Base-by-base conservation (phyloP, 2,797 vertebrate genomes). In the Crenuchus spilurus region DNA sequence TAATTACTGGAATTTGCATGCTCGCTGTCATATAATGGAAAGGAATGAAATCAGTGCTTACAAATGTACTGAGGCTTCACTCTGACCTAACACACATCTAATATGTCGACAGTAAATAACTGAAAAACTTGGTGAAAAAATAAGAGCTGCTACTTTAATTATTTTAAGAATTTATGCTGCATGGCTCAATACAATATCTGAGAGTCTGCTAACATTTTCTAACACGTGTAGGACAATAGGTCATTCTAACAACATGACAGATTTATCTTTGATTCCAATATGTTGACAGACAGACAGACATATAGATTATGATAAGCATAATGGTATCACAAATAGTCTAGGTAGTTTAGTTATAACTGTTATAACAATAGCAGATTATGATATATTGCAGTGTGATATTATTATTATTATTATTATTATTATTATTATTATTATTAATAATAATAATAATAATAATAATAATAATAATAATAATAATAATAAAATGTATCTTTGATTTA, bases 1-100 rank as follows among this genome's bases (percentile, higher is more conserved):
- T 42, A 62, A 62, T 26, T 41, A 42, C 20, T 26, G 22, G 14
- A 13, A 42, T 62, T 61, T 39, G 58, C 33, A 61, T 61, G 18
- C 10, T 11, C 18, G 20, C 10, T 41, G 57, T 41, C 35, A 7
- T 42, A 6, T 5, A 41, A 41, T 41, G n/a, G 18, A 61, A 41
- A 41, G 6, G 20, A 41, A 61, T 33, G 20, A 9, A 20, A 61
- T 61, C 20, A 61, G 20, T 16, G 1, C 13, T 39, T 14, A 41
- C 7, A 58, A 61, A 30, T 54, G 13, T 28, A 30, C 28, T 4
- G 8, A 30, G 51, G 51, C 26, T 6, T 4, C 26, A 54, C 13
- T n/a, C 6, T 54, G 51, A 54, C 51, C 51, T 28, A 31, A 6
- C 28, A 31, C 51, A 54, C 26, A 14, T 30, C 51, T 14, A 31